Evolutionary conservation across 1,140 invertebrate genomes (phyloP).

Genomic region (Solenopsis fugax): DNA sequence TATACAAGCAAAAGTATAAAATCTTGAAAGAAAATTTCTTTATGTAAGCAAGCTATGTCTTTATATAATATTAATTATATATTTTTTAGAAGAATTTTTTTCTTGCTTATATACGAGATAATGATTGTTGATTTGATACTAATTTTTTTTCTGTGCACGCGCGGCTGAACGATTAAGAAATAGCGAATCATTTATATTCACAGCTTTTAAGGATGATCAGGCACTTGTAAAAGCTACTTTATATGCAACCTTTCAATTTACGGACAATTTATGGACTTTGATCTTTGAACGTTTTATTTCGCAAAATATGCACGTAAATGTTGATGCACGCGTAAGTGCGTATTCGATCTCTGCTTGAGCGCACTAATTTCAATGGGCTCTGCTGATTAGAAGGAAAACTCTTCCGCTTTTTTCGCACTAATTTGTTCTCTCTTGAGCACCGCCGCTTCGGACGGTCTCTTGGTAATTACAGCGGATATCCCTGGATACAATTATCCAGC

Average conservation of each 20-base stretch:
- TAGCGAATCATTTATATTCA: background rate
- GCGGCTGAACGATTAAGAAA: background rate
- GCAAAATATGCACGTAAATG: constrained; percentile 1
- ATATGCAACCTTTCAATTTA: background rate
- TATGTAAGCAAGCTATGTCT: too few species aligned
- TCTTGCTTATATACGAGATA: too few species aligned
- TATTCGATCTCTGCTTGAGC: constrained; percentile 9
- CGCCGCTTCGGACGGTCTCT: background rate
- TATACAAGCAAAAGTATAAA: too few species aligned
- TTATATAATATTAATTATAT: too few species aligned
- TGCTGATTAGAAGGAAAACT: constrained; percentile 12
- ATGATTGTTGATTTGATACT: too few species aligned
- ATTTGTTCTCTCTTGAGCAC: background rate
- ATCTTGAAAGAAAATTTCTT: too few species aligned
- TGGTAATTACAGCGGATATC: constrained; percentile 73
- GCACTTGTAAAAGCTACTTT: background rate
- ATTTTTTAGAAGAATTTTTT: too few species aligned
- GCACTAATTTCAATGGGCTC: constrained; percentile 2
- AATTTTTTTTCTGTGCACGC: too few species aligned
- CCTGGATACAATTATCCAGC: constrained; percentile 62
- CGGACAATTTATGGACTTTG: background rate
- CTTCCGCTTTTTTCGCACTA: constrained; percentile 33
- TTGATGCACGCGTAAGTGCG: background rate
- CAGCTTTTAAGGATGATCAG: background rate
- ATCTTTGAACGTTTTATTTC: background rate